These are phyloP conservation scores for Proteles cristata DNA, from an alignment of 2,113 vertebrate species.

Conservation along the genomic window DNA sequence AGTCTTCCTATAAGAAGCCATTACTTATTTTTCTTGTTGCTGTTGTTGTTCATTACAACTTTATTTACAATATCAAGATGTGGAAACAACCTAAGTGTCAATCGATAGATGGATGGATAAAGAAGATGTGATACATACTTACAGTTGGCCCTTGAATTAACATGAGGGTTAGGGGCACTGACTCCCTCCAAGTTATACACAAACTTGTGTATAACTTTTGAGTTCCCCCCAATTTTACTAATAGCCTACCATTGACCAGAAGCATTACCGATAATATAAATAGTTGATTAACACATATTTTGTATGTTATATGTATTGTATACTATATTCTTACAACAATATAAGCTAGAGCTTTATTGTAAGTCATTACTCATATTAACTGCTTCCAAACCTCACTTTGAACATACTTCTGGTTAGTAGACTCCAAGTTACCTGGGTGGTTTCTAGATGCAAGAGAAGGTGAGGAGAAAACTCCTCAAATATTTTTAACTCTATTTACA, in stretches of 20 bases:
- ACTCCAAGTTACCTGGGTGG: not conserved
- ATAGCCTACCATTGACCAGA: not conserved
- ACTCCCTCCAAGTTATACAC: not conserved
- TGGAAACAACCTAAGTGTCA: not conserved
- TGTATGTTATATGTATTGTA: not conserved
- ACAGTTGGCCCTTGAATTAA: not conserved
- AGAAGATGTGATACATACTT: not conserved
- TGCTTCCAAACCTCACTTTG: not conserved
- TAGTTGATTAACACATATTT: not conserved
- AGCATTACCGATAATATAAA: not conserved
- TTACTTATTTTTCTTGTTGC: not conserved
- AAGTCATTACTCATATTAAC: not conserved
- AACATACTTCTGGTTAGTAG: not conserved
- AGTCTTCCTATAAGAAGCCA: not conserved
- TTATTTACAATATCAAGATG: not conserved
- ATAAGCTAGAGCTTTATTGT: not conserved
- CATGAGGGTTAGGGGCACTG: not conserved
- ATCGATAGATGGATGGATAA: not conserved
- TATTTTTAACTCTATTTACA: not conserved
- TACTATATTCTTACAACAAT: not conserved
- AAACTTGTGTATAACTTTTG: not conserved
- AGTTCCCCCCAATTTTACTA: not conserved
- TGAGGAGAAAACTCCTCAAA: not conserved
- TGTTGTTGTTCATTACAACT: not conserved
- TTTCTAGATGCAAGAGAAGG: not conserved